A percentile compares a stretch with the other conserved stretches of the same genome.
Conservation (phyloP, 2,888 invertebrate genomes). For the Baronia brevicornis region DNA sequence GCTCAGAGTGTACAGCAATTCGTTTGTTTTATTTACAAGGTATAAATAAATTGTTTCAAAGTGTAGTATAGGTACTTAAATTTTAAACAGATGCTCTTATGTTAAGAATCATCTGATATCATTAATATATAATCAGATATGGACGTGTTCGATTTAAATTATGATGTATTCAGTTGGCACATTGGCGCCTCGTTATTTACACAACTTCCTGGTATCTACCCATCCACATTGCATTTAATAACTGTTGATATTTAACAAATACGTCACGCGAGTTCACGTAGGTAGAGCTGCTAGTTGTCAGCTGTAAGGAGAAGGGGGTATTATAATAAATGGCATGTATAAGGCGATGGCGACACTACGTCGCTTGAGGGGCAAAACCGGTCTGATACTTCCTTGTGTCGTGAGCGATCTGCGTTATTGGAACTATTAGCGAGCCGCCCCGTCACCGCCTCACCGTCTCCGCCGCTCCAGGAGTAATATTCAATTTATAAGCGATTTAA, state of each 20-base stretch:
- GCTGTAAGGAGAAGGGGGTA: constrained; percentile 45
- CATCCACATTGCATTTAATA: constrained; percentile 21
- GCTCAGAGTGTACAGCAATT: too few relatives aligned
- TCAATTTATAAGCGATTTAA: too few relatives aligned
- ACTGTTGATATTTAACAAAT: constrained; percentile 34
- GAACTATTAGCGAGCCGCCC: constrained; percentile 39
- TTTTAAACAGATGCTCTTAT: too few relatives aligned
- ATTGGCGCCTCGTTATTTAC: too few relatives aligned
- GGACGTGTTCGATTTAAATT: too few relatives aligned
- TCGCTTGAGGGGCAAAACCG: constrained; percentile 44
- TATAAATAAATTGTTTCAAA: too few relatives aligned
- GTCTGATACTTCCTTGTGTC: constrained; percentile 54
- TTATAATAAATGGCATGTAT: constrained; percentile 59
- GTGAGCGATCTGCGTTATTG: constrained; percentile 49
- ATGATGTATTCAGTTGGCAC: too few relatives aligned
- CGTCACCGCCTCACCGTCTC: constrained; percentile 20
- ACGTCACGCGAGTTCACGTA: constrained; percentile 34
- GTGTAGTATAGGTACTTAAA: too few relatives aligned
- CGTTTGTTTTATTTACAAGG: neutral
- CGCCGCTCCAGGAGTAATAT: too few relatives aligned
- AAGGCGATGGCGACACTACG: constrained; percentile 45
- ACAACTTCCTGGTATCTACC: constrained; percentile 27
- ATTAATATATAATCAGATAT: constrained; percentile 11
- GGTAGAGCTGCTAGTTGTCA: constrained; percentile 44
- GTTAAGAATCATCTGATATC: too few relatives aligned